Evolutionary conservation across 2,888 invertebrate species (phyloP).

Genomic region (Latrodectus elegans): DNA sequence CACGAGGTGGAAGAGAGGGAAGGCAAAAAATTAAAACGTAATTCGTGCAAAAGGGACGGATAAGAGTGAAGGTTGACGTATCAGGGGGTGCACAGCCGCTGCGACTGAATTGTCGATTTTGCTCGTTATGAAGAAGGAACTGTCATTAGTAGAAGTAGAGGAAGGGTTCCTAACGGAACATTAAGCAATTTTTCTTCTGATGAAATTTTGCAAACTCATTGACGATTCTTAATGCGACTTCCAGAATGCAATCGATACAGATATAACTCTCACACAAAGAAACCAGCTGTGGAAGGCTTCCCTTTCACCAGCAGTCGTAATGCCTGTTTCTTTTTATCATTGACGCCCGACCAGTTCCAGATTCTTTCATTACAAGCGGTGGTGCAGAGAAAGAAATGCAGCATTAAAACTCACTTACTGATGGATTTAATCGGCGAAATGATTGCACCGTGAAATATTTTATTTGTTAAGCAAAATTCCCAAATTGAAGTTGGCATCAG

Average conservation of each 20-base stretch:
- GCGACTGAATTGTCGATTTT: conserved; percentile 66
- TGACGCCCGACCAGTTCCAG: background rate
- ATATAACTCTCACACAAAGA: conserved; percentile 11
- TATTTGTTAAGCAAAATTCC: too few relatives aligned
- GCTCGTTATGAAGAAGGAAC: conserved; percentile 58
- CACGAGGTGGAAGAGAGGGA: background rate
- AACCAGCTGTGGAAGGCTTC: background rate
- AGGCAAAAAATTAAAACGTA: conserved; percentile 2
- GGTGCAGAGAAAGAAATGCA: too few relatives aligned
- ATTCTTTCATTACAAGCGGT: too few relatives aligned
- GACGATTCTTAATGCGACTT: conserved; percentile 62
- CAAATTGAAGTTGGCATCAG: too few relatives aligned
- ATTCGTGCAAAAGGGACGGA: conserved; percentile 20
- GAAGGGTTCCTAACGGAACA: conserved; percentile 44
- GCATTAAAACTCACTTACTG: too few relatives aligned
- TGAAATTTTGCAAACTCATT: conserved; percentile 68
- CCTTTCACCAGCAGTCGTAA: background rate
- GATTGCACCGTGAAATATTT: too few relatives aligned
- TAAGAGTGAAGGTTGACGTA: conserved; percentile 6
- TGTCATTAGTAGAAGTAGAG: conserved; percentile 66
- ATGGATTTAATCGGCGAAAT: too few relatives aligned
- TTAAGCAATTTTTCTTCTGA: conserved; percentile 68
- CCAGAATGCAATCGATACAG: conserved; percentile 41
- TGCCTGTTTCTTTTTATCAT: background rate
- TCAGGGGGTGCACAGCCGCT: conserved; percentile 45